phyloP scores from a whole-genome alignment of 2,113 vertebrate species.

The Nothobranchius furzeri region DNA sequence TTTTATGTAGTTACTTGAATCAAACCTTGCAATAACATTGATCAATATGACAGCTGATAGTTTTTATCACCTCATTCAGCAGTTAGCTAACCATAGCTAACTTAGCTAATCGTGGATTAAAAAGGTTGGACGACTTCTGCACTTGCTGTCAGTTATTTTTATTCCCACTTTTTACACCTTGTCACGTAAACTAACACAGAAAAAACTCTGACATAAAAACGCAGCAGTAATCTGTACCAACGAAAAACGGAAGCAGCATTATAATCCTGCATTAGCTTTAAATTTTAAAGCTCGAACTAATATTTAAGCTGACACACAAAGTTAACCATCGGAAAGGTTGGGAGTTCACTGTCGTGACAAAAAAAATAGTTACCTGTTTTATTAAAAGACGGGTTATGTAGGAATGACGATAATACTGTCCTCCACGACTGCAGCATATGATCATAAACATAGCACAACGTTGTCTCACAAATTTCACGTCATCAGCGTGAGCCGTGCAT shows the following conservation, averaged over 20 bases:
- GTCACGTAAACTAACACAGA: background rate
- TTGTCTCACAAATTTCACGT: constrained; percentile 68
- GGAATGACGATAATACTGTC: constrained; percentile 3
- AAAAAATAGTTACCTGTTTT: constrained; percentile 36
- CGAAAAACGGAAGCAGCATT: background rate
- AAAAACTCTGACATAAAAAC: background rate
- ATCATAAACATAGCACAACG: constrained; percentile 1
- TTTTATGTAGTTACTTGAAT: background rate
- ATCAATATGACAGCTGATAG: background rate
- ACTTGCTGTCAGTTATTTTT: background rate
- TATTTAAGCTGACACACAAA: too few species aligned
- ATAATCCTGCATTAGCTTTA: background rate
- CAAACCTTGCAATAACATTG: background rate
- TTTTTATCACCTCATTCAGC: background rate
- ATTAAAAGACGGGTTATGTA: background rate
- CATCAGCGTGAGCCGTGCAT: constrained; percentile 15
- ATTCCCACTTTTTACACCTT: too few species aligned
- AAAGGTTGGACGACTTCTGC: background rate
- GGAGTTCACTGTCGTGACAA: background rate
- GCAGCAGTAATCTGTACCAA: background rate
- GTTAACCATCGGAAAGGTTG: background rate
- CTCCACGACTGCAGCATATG: constrained; percentile 9
- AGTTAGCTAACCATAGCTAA: constrained; percentile 19
- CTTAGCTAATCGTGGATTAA: background rate
- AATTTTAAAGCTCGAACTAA: background rate